Evolutionary conservation across 2,888 invertebrate genomes (phyloP).

Genomic region (Stramonita haemastoma): DNA sequence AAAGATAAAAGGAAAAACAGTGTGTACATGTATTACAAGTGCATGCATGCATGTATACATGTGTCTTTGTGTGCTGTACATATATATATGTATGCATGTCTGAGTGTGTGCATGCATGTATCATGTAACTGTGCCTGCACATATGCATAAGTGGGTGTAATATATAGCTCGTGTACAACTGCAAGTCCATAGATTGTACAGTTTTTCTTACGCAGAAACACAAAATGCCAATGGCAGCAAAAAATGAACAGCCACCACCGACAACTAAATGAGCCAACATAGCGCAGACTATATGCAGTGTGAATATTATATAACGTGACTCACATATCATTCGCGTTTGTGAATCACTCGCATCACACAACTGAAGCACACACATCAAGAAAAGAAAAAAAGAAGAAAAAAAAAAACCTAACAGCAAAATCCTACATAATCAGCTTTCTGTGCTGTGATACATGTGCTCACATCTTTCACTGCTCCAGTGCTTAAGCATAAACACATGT

Average conservation of each 20-base stretch:
- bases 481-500: too few relatives aligned
- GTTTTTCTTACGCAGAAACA: background rate
- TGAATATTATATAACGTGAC: too few relatives aligned
- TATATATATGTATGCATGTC: background rate
- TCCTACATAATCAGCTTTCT: too few relatives aligned
- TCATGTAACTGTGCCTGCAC: background rate
- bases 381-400: too few relatives aligned
- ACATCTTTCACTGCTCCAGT: too few relatives aligned
- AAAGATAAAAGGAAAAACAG: background rate
- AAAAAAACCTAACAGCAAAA: too few relatives aligned
- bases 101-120: background rate
- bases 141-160: background rate
- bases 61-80: background rate
- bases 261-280: too few relatives aligned
- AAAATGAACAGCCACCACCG: background rate
- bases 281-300: too few relatives aligned
- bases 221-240: background rate
- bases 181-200: background rate
- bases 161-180: background rate
- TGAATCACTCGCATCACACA: too few relatives aligned
- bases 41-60: constrained; percentile 6
- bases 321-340: too few relatives aligned
- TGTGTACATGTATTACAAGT: background rate
- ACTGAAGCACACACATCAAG: too few relatives aligned
- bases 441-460: too few relatives aligned